Evolutionary conservation across 2,888 invertebrate species (phyloP), one percentile per base, ranked within the genome.

Genomic region (Andrena dorsata): DNA sequence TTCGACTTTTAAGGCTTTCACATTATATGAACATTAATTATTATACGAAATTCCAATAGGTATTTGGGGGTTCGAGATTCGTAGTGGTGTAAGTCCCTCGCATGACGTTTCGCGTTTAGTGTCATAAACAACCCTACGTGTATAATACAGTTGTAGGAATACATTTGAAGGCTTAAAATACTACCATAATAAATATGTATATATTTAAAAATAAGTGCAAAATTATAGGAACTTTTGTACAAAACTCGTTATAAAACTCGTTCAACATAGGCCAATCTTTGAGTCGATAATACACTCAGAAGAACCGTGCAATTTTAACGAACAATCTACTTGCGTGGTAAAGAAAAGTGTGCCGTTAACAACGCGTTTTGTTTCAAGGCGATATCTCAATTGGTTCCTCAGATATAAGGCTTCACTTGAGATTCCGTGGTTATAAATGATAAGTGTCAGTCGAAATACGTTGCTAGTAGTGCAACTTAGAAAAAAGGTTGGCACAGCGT

Each of bases 401-500:
- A 30, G 47, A 23, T 41, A 23, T 16, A 5, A 6, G 8, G 10
- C 10, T 47, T 30, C 23, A 20, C 68, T 16, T 35, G 35, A 56
- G 53, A 23, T 8, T 2, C 53, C 23, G 23, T 56, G 26, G 53
- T 56, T 56, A 56, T 8, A 2, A 56, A 10, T 56, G 53, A 56
- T 56, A 56, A 56, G 20, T 56, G 53, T 56, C 26, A 56, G 53
- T 26, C 53, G 53, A 56, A 56, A 20, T 65, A 41, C 56, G n/a
- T 32, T 2, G 13, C 47, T n/a, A 26, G 4, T 8, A 30, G 32
- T 16, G 20, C 7, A 10, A 56, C 26, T 23, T 10, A 4, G 4
- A 56, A 56, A 23, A 53, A 20, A 23, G 23, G 13, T 26, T 56
- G 26, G 23, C 53, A 23, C 20, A 26, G 53, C 56, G 56, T 56